A percentile compares a stretch with the other conserved stretches of the same genome.
Conservation (phyloP, 2,797 vertebrate genomes). For the Channallabes apus region DNA sequence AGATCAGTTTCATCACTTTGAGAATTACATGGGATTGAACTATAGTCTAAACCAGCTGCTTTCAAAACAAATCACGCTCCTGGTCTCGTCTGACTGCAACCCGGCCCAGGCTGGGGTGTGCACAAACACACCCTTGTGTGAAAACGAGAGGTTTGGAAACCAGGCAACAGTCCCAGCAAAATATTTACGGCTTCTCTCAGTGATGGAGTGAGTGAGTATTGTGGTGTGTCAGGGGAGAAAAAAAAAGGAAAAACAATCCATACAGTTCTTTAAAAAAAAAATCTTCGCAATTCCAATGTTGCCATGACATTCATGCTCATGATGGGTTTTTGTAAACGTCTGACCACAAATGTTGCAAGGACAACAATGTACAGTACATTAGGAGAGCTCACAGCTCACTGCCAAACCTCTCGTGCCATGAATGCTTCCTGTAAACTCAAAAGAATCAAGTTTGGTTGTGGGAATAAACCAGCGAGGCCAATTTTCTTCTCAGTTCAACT, state of each 20-base stretch:
- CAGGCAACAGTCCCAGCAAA: constrained; percentile 56
- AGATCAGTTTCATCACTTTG: constrained; percentile 3
- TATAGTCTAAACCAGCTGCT: background rate
- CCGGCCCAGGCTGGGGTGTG: constrained; percentile 40
- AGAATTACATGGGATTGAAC: background rate
- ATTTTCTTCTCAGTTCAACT: background rate
- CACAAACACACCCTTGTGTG: constrained; percentile 49
- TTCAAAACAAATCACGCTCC: constrained; percentile 19
- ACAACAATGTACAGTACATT: background rate
- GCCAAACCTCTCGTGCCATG: constrained; percentile 10
- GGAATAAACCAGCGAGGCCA: background rate
- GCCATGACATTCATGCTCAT: too few species aligned
- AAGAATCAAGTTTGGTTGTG: background rate
- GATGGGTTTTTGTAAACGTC: too few species aligned
- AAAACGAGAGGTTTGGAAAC: constrained; percentile 54
- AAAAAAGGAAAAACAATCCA: too few species aligned
- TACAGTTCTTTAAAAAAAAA: too few species aligned
- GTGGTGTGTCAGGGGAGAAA: constrained; percentile 21
- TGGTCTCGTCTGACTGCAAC: constrained; percentile 31
- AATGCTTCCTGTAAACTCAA: background rate
- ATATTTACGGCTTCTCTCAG: constrained; percentile 59
- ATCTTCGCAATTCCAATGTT: too few species aligned
- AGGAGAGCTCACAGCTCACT: background rate
- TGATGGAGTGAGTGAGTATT: constrained; percentile 20
- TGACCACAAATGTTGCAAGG: background rate